A percentile compares a stretch with the other conserved stretches of the same genome.
Evolutionary conservation across 2,888 invertebrate genomes (phyloP).

Genomic region (Nomada flava): DNA sequence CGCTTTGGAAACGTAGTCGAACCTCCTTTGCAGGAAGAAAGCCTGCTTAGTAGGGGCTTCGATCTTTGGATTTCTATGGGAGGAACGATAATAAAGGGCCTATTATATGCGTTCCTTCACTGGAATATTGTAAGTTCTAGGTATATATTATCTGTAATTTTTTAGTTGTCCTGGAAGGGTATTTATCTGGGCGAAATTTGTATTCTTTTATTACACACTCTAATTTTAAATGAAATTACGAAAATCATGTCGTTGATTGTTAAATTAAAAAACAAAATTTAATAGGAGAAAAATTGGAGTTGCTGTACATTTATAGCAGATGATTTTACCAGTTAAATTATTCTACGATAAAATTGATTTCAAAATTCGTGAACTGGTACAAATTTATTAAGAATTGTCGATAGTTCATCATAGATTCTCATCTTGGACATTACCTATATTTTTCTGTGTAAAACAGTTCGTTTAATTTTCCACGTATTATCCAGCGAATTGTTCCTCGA

Average conservation of each 20-base stretch:
- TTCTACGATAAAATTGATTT: no score
- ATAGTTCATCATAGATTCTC: no score
- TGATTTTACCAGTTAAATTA: no score
- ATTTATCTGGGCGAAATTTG: no score
- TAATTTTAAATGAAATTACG: no score
- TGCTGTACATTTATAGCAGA: no score
- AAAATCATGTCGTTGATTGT: neutral
- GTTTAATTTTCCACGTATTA: neutral
- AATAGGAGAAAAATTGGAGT: no score
- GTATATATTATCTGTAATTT: neutral
- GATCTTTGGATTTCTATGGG: neutral
- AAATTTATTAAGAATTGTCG: no score
- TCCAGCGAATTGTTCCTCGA: neutral
- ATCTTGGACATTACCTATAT: no score
- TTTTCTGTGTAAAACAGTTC: no score
- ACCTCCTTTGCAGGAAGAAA: conserved; percentile 47
- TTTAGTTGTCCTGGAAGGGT: neutral
- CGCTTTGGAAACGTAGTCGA: conserved; percentile 66
- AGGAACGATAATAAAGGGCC: neutral
- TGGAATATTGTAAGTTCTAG: neutral
- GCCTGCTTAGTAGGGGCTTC: conserved; percentile 19
- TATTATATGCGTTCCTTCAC: neutral
- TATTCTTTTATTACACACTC: no score
- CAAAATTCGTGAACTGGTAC: no score
- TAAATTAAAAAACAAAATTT: neutral